phyloP scores from a whole-genome alignment of 2,797 vertebrate species.

The Babyrousa celebensis region DNA sequence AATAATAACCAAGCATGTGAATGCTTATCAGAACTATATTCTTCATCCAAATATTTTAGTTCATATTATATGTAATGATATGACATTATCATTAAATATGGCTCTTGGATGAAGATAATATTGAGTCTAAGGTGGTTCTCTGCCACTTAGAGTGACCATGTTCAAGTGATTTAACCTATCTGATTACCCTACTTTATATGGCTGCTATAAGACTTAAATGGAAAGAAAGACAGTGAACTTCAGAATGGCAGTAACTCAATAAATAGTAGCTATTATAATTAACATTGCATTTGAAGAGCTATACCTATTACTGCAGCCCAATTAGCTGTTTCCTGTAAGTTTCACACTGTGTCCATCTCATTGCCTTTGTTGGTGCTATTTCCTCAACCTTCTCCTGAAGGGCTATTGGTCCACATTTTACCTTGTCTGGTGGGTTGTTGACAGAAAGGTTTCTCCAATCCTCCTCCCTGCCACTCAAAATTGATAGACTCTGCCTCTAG shows the following conservation, averaged over 20 bases:
- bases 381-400: neutral
- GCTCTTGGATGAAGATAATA: conserved; percentile 1
- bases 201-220: conserved; percentile 12
- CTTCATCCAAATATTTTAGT: conserved; percentile 48
- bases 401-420: neutral
- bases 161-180: conserved; percentile 14
- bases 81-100: neutral
- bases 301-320: neutral
- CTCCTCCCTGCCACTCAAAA: neutral
- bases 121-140: neutral
- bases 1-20: neutral
- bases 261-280: neutral
- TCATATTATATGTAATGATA: neutral
- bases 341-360: neutral
- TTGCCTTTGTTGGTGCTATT: neutral
- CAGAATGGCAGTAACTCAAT: neutral
- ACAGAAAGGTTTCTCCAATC: neutral
- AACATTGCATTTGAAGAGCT: neutral
- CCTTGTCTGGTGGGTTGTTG: neutral
- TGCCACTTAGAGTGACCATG: neutral
- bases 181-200: neutral
- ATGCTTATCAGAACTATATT: conserved; percentile 11
- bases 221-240: neutral
- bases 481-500: neutral
- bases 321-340: neutral